Percentiles rank a stretch among this genome's conserved stretches.
These are phyloP conservation scores for Phalacrocorax pelagicus DNA, from an alignment of 2,113 vertebrate genomes.

Conservation along the genomic window DNA sequence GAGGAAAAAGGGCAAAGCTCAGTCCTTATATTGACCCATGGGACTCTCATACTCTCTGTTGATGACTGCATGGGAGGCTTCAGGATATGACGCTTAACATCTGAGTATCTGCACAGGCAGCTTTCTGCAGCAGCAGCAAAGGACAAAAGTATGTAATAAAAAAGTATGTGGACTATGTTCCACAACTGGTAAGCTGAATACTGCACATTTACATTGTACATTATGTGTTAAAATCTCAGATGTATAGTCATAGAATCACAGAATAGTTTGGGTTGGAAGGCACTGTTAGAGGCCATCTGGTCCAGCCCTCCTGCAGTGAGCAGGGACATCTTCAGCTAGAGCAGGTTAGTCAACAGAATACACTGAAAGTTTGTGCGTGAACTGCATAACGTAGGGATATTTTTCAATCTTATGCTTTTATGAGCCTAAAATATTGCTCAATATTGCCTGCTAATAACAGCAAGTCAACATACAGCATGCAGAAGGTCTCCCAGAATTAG, in stretches of 20 bases:
- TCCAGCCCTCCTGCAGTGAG: too few species aligned
- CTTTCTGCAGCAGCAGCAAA: not conserved
- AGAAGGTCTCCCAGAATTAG: not conserved
- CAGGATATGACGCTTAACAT: not conserved
- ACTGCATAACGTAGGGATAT: not conserved
- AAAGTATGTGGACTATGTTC: not conserved
- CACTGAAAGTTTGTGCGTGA: not conserved
- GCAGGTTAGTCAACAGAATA: not conserved
- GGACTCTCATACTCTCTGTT: not conserved
- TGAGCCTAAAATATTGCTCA: not conserved
- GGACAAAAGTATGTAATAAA: not conserved
- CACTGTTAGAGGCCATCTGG: too few species aligned
- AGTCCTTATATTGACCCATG: not conserved
- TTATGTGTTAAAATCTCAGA: not conserved
- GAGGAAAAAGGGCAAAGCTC: not conserved
- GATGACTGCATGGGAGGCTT: not conserved
- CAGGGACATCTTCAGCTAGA: too few species aligned
- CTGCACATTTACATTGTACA: not conserved
- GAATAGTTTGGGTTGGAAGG: too few species aligned
- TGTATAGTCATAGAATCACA: too few species aligned
- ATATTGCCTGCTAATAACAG: not conserved
- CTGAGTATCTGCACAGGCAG: not conserved
- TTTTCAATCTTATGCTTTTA: not conserved
- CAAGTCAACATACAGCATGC: not conserved
- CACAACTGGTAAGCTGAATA: not conserved